A percentile compares a stretch with the other conserved stretches of the same genome.
phyloP scores from a whole-genome alignment of 2,113 vertebrate species.

The Cyanoderma ruficeps region DNA sequence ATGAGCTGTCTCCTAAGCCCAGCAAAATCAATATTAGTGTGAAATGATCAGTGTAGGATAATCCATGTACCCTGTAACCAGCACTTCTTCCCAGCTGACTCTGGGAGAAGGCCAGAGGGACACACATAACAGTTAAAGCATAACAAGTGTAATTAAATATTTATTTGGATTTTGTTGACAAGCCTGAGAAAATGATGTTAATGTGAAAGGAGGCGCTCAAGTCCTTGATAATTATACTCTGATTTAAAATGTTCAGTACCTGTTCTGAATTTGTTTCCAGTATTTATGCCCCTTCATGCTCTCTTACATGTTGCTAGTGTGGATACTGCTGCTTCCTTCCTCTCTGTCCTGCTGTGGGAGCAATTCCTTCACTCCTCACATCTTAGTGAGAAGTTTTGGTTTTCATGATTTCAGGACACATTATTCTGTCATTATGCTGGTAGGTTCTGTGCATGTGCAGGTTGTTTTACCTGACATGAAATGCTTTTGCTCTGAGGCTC shows the following conservation, averaged over 20 bases:
- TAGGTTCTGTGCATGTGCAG: not conserved
- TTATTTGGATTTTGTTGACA: not conserved
- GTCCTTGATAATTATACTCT: not conserved
- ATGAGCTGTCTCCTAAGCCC: not conserved
- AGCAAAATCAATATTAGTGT: not conserved
- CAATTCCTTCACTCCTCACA: not conserved
- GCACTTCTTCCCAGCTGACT: not conserved
- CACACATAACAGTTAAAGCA: not conserved
- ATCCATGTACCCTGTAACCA: not conserved
- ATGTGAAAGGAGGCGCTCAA: accelerated
- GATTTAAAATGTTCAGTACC: not conserved
- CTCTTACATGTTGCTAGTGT: not conserved
- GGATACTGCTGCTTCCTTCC: not conserved
- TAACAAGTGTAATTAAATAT: not conserved
- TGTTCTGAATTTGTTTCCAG: not conserved
- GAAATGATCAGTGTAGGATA: not conserved
- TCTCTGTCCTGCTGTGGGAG: not conserved
- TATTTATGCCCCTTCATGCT: not conserved
- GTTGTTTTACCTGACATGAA: not conserved
- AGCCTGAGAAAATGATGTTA: not conserved
- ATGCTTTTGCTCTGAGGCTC: not conserved
- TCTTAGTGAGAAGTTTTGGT: not conserved
- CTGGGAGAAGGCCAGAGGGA: not conserved
- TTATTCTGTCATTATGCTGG: not conserved
- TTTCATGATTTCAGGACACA: not conserved